Base-by-base conservation (phyloP, 2,888 invertebrate species). In the Allacma fusca region DNA sequence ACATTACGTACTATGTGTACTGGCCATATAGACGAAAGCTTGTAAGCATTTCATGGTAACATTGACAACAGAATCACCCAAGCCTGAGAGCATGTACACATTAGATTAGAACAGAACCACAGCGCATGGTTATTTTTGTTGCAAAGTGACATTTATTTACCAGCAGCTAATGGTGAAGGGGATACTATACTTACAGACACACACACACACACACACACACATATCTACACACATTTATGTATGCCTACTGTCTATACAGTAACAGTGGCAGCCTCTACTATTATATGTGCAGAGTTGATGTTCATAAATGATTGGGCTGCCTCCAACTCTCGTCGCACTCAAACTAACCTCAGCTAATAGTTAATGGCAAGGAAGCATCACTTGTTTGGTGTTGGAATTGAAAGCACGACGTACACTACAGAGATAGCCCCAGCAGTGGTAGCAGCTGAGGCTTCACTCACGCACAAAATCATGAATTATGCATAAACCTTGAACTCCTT, bases 401-500 rank as follows among this genome's bases (percentile, higher is more conserved):
- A 34, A 34, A 34, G 34, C 5, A 34, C 9, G 34, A 34, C 9
- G 9, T 34, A 50, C 50, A 50, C 9, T 12, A 50, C 19, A 19
- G 50, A 5, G 19, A 50, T 50, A 50, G 50, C 19, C 50, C 50
- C 4, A 13, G n/a, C 2, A 62, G 24, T n/a, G 21, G 62, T 1
- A n/a, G 13, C 62, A 62, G 62, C 26, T 57, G 57, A 57, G 57
- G 26, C 26, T 62, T 70, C 50, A n/a, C 73, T 64, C 73, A 73
- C 73, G 64, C 73, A 62, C 59, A 73, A 73, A 73, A 62, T 40
- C 73, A 73, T 73, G 73, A 44, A 72, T 72, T 72, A 72, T 72
- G 72, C 57, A 73, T 73, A 57, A 73, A 73, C 73, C 73, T 73
- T 73, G 73, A 73, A 73, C 73, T 73, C 73, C 62, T 73, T 73